A percentile compares a stretch with the other conserved stretches of the same genome.
Evolutionary conservation across 2,797 vertebrate genomes (phyloP).

Genomic region (Taeniopygia guttata): DNA sequence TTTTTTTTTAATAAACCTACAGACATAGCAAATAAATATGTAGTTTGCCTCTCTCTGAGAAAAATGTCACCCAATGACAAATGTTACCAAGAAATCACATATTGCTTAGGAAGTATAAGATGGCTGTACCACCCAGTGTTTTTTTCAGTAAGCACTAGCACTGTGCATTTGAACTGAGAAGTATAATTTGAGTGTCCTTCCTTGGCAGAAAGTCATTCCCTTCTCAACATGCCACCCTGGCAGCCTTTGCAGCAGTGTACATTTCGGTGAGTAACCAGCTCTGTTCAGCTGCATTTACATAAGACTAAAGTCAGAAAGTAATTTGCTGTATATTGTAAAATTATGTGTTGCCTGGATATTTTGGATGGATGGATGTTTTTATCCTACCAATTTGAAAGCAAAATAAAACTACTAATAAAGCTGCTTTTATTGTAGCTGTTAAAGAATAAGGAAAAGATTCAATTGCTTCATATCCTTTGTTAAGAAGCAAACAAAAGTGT

Average conservation of each 20-base stretch:
- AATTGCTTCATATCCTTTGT: neutral
- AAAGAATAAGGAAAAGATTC: neutral
- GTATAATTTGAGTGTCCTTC: slow-evolving; percentile 72
- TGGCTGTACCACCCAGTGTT: neutral
- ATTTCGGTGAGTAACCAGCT: slow-evolving; percentile 89
- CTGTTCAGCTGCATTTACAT: neutral
- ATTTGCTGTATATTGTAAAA: neutral
- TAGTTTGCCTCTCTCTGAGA: neutral
- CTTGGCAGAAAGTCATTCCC: slow-evolving; percentile 95
- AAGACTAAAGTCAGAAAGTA: neutral
- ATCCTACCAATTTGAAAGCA: neutral
- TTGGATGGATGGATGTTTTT: neutral
- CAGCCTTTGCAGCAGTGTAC: slow-evolving; percentile 96
- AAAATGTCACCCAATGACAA: neutral
- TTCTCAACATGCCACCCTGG: slow-evolving; percentile 95
- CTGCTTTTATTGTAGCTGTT: neutral
- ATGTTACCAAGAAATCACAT: neutral
- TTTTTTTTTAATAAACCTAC: neutral
- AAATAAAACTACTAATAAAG: neutral
- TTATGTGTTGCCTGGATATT: neutral
- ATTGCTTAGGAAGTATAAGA: neutral
- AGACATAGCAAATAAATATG: neutral
- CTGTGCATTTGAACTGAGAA: slow-evolving; percentile 44
- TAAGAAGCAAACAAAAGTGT: neutral
- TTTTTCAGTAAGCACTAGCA: slow-evolving; percentile 19